phyloP scores from a whole-genome alignment of 2,888 invertebrate species.

The Thymelicus lineola region DNA sequence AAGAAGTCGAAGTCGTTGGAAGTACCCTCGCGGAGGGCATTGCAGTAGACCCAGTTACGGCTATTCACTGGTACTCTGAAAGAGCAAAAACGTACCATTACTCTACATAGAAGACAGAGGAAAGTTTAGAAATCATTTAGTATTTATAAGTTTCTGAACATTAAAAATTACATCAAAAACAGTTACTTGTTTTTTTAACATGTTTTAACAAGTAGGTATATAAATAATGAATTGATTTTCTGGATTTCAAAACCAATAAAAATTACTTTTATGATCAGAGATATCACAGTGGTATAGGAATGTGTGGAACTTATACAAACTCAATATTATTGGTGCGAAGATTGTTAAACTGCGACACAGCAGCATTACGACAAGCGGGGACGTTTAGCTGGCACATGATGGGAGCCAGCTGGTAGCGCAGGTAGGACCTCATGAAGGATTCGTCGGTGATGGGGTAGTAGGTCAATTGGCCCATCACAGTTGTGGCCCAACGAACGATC shows the following conservation, averaged over 20 bases:
- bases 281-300: neutral
- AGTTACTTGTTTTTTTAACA: too few relatives aligned
- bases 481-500: conserved; percentile 59
- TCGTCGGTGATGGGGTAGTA: conserved; percentile 58
- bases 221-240: too few relatives aligned
- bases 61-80: conserved; percentile 74
- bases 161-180: too few relatives aligned
- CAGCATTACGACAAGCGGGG: conserved; percentile 54
- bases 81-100: conserved; percentile 22
- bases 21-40: conserved; percentile 87
- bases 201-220: too few relatives aligned
- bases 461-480: conserved; percentile 55
- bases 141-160: too few relatives aligned
- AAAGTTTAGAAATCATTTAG: too few relatives aligned
- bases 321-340: conserved; percentile 47
- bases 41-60: conserved; percentile 90
- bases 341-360: conserved; percentile 54
- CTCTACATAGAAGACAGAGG: too few relatives aligned
- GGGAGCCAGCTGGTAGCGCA: conserved; percentile 70
- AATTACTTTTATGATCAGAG: too few relatives aligned
- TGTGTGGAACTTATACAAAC: conserved; percentile 51
- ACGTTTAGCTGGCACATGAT: conserved; percentile 61
- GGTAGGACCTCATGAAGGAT: conserved; percentile 67
- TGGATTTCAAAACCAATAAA: too few relatives aligned
- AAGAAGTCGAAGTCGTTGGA: conserved; percentile 87